Conservation (phyloP, 2,797 vertebrate species). For the Urosaurus nigricauda region DNA sequence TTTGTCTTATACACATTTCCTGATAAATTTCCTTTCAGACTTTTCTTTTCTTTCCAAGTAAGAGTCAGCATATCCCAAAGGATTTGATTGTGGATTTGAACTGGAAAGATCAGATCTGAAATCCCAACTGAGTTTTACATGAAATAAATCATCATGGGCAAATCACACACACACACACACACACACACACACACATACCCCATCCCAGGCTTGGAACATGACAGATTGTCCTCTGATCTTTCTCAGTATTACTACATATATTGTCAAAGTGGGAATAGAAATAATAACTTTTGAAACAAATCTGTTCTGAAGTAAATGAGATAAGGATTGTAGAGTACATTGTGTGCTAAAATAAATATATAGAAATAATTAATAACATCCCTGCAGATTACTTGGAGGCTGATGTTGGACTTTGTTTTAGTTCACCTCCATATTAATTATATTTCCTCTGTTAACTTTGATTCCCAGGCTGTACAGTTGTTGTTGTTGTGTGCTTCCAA, state of each 20-base stretch:
- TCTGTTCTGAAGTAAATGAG: background rate
- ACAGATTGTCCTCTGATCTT: background rate
- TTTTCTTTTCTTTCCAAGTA: background rate
- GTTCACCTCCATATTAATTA: background rate
- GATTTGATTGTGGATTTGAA: conserved; percentile 6
- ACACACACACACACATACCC: too few relatives aligned
- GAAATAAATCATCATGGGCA: conserved; percentile 19
- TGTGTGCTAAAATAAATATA: conserved; percentile 6
- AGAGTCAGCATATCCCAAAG: background rate
- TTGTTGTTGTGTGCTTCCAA: too few relatives aligned
- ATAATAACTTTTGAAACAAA: conserved; percentile 16
- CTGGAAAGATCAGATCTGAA: conserved; percentile 17
- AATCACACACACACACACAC: background rate
- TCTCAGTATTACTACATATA: conserved; percentile 6
- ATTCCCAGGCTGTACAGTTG: background rate
- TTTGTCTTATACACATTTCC: background rate
- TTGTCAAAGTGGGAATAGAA: conserved; percentile 2
- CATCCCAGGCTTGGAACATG: background rate
- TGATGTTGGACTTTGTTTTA: background rate
- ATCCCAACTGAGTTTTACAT: conserved; percentile 14
- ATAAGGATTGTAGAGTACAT: conserved; percentile 15
- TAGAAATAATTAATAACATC: conserved; percentile 8
- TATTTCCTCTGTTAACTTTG: background rate
- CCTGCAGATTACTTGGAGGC: background rate
- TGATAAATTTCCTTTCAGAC: conserved; percentile 20